Evolutionary conservation across 2,888 invertebrate genomes (phyloP).

Genomic region (Machimus rusticus): DNA sequence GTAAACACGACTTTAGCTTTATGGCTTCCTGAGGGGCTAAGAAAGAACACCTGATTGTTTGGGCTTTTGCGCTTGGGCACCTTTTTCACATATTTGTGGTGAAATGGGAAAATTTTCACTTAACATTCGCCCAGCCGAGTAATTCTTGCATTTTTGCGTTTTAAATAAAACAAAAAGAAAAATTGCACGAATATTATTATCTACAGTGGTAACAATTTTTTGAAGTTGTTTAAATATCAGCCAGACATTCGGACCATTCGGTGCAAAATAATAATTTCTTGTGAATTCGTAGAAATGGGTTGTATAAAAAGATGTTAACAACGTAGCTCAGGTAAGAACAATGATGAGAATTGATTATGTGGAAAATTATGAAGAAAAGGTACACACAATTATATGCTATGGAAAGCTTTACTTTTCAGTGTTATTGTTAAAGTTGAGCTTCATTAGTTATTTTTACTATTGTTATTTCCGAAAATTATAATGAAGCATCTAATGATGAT

Average conservation of each 20-base stretch:
- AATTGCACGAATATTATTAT: not conserved
- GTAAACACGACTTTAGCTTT: not conserved
- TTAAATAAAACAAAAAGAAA: not conserved
- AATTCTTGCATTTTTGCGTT: slow-evolving; percentile 12
- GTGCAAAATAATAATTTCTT: not conserved
- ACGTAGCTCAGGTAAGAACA: not conserved
- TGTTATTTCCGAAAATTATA: not conserved
- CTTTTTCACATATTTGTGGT: not conserved
- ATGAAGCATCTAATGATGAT: not conserved
- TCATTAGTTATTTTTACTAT: not conserved
- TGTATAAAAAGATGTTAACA: not conserved
- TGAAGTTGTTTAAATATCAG: not conserved
- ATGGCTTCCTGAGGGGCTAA: not conserved
- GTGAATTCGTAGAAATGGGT: not conserved
- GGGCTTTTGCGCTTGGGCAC: not conserved
- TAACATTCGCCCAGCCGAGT: not conserved
- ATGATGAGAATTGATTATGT: not conserved
- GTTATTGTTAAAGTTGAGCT: not conserved
- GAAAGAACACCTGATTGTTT: not conserved
- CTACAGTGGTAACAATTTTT: not conserved
- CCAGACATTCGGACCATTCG: not conserved
- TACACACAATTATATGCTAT: not conserved
- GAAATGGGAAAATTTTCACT: slow-evolving; percentile 6
- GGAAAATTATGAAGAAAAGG: not conserved
- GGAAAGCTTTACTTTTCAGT: not conserved